phyloP scores from a whole-genome alignment of 1,140 invertebrate species.

The Drosophila orena region DNA sequence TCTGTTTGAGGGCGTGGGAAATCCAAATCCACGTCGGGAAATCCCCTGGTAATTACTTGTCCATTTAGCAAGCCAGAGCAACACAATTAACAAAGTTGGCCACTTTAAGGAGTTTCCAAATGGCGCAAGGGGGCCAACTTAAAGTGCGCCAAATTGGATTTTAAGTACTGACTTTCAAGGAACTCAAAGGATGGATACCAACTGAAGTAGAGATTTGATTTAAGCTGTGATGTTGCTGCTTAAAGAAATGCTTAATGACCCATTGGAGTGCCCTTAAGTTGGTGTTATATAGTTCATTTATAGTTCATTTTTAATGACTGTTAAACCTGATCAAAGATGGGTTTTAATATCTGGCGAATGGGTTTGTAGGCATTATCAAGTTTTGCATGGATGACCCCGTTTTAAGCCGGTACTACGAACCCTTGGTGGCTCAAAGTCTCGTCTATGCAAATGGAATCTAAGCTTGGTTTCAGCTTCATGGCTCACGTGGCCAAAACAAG shows the following conservation, averaged over 20 bases:
- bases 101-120: slow-evolving; percentile 45
- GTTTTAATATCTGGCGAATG: too few species aligned
- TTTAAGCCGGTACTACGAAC: neutral
- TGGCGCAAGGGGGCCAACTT: slow-evolving; percentile 15
- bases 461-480: neutral
- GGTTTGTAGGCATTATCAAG: neutral
- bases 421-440: slow-evolving; percentile 25
- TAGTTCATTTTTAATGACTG: too few species aligned
- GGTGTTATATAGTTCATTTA: too few species aligned
- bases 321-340: too few species aligned
- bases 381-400: slow-evolving; percentile 22
- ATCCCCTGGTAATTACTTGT: slow-evolving; percentile 50
- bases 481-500: slow-evolving; percentile 28
- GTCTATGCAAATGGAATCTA: slow-evolving; percentile 13
- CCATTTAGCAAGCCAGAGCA: slow-evolving; percentile 37
- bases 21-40: slow-evolving; percentile 38
- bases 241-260: too few species aligned
- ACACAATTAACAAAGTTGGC: slow-evolving; percentile 52
- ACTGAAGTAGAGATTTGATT: too few species aligned
- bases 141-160: slow-evolving; percentile 33
- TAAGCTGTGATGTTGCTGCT: too few species aligned
- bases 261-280: too few species aligned
- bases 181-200: too few species aligned
- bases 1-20: too few species aligned
- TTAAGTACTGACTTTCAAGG: slow-evolving; percentile 27